Evolutionary conservation across 2,888 invertebrate species (phyloP).

Genomic region (Dasypolia templi): DNA sequence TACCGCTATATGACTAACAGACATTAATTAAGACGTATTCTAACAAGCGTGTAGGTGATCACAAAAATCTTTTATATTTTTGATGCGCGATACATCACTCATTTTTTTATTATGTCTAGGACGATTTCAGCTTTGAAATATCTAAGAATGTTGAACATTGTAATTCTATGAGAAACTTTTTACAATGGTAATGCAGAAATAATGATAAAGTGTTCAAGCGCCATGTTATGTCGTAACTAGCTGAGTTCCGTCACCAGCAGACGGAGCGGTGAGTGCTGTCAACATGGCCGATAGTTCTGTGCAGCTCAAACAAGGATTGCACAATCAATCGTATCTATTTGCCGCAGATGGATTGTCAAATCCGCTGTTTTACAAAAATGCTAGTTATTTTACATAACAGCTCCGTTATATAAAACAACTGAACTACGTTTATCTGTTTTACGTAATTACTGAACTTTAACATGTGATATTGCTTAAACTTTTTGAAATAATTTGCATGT

Average conservation of each 20-base stretch:
- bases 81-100: constrained; percentile 48
- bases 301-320: constrained; percentile 66
- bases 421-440: too few species aligned
- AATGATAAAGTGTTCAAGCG: constrained; percentile 61
- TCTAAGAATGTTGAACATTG: constrained; percentile 37
- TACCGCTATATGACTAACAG: constrained; percentile 50
- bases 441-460: too few species aligned
- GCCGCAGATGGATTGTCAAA: too few species aligned
- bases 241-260: constrained; percentile 62
- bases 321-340: constrained; percentile 73
- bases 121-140: constrained; percentile 39
- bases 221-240: constrained; percentile 69
- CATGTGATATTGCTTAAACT: too few species aligned
- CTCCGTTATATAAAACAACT: too few species aligned
- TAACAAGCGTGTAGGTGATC: constrained; percentile 42
- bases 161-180: constrained; percentile 24
- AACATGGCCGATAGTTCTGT: constrained; percentile 50
- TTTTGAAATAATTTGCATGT: constrained; percentile 53
- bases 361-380: too few species aligned
- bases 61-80: constrained; percentile 57
- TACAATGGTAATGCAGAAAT: constrained; percentile 29
- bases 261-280: constrained; percentile 68
- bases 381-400: too few species aligned
- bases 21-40: constrained; percentile 59
- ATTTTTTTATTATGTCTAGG: constrained; percentile 57